Evolutionary conservation across 2,888 invertebrate species (phyloP), one percentile per base, ranked within the genome.

Genomic region (Sesamia inferens): DNA sequence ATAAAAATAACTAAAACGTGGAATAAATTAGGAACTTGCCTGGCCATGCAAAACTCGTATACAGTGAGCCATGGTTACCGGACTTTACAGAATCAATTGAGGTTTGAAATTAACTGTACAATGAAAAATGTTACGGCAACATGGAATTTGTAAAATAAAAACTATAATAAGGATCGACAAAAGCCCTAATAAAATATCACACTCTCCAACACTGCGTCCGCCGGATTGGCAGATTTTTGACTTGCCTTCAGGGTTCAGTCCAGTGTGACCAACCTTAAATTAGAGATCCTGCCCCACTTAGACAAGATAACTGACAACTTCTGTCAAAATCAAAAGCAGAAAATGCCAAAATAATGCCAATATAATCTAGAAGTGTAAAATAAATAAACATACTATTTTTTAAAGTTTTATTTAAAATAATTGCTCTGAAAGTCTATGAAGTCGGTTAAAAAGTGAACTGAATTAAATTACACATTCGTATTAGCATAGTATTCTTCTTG

Each of bases 21-120:
- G 88, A 88, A 89, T 85, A 78, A 83, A 86, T 85, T 83, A 76
- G 76, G 22, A 89, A 92, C 93, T 96, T 97, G 97, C 98, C 97
- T 97, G 97, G 97, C 97, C 97, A 97, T 97, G 97, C 96, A 97
- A 97, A 97, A 97, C 97, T 97, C 97, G 96, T 92, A 97, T 97
- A 97, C 97, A 97, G 97, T 97, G 97, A 96, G 97, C 97, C 97
- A 98, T 98, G 96, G 96, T 97, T 91, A 93, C 94, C 82, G 94
- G 95, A 96, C 95, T 90, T 90, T 85, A 89, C 88, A 91, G 90
- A 91, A 87, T 87, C 79, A 85, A 90, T 87, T 87, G 85, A 87
- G 89, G 84, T 84, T 87, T 87, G 86, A 84, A 87, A 87, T 84
- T 76, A 86, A 87, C 85, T 82, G 87, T 82, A 85, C 84, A 83